Evolutionary conservation across 2,888 invertebrate species (phyloP), one percentile per base, ranked within the genome.

Genomic region (Lobophora halterata): DNA sequence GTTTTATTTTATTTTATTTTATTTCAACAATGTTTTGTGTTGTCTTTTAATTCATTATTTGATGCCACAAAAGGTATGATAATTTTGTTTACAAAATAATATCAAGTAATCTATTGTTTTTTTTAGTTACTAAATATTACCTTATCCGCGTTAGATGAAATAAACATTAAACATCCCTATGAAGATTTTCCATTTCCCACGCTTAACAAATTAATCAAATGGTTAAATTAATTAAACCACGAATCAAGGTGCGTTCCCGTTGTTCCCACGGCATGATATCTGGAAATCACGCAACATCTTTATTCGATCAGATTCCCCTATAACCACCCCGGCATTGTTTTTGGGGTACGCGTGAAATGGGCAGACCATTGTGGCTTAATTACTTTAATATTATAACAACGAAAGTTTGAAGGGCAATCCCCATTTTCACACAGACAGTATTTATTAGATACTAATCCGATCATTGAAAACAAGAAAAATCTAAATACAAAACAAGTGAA

Each of bases 251-350:
- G 73, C 58, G 71, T 85, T 85, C 83, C 82, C 81, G 80, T 79
- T 14, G 79, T 49, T 46, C 52, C 49, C 50, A 53, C 52, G 66
- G 66, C 65, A 66, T 79, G 80, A 85, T 86, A 82, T 77, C 82
- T 76, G 66, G 54, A 77, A 85, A 87, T 87, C 87, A 87, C 85
- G 87, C 87, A 86, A 87, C 85, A 86, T 87, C 87, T 87, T 86
- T 74, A 86, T 81, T 71, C 71, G 60, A 78, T 79, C 78, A 69
- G 74, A 79, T 79, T 58, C 63, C 71, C 71, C 67, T 58, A 36
- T 34, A 49, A 54, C 64, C 69, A 63, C 65, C 56, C 60, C 37
- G 48, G 48, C 74, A 75, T 87, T 87, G 85, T 86, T 86, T 83
- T 78, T 77, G 70, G 85, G 86, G 85, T 68, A 65, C 61, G 86